Base-by-base conservation (phyloP, 1,140 invertebrate genomes). In the Cherax quadricarinatus region DNA sequence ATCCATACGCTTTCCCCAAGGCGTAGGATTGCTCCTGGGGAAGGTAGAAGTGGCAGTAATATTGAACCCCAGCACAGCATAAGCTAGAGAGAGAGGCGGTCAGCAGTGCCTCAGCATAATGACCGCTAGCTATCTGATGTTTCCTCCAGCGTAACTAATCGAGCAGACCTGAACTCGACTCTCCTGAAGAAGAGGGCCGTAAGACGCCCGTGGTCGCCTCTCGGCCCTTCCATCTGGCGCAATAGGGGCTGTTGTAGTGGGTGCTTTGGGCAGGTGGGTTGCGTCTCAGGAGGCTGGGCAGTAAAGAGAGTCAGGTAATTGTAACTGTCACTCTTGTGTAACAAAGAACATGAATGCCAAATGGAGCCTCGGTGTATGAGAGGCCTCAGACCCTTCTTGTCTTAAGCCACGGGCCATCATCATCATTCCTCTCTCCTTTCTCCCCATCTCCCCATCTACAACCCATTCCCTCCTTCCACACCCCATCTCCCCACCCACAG, bases 341-440 rank as follows among this genome's bases (percentile, higher is more conserved):
- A 89, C 80, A 89, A 89, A 89, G 88, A 89, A 82, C 88, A 89
- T 83, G 88, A 89, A 89, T 89, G 88, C 88, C 62, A 89, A 89
- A 89, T 89, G 88, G 88, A 73, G 30, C 80, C 81, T 30, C 62
- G 81, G 62, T 75, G 80, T 89, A 75, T 89, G 48, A 73, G 62
- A 66, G 81, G 80, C 80, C n/a, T 30, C 41, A 16, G 81, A 73
- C 80, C 49, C 53, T 57, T 14, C 88, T 89, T 89, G 88, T 89
- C 80, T 82, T 83, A 83, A 53, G 49, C 60, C 88, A 84, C 49
- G 41, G 78, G 51, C 78, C 7, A 53, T 70, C 60, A 70, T 70
- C 60, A 62, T 57, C 6, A 30, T 75, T 6, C 21, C 12, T 51
- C 30, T 21, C 48, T 48, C 2, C 51, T 24, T 0, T 10, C 79